Percentiles rank a stretch among this genome's conserved stretches.
Conservation (phyloP, 2,888 invertebrate genomes). For the Cantharis nigra region DNA sequence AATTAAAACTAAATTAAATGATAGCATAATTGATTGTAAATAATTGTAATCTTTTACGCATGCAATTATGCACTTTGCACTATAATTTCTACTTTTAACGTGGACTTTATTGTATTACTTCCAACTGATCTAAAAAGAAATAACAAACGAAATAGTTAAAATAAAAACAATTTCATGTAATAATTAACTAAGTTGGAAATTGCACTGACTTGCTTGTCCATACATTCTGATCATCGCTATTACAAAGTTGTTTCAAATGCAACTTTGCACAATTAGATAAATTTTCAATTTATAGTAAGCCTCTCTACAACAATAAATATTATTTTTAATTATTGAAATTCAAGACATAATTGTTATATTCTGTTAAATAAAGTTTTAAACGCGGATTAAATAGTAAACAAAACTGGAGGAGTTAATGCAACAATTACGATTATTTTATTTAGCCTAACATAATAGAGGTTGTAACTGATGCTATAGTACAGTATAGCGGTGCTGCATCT, state of each 20-base stretch:
- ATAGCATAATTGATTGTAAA: no score
- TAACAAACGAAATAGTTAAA: neutral
- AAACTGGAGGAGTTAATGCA: neutral
- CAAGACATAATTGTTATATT: neutral
- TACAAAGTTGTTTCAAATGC: neutral
- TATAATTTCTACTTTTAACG: neutral
- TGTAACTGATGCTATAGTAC: no score
- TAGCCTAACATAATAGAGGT: no score
- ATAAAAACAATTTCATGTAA: neutral
- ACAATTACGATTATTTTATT: neutral
- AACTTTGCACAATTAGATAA: neutral
- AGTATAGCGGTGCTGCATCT: no score
- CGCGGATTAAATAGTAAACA: neutral
- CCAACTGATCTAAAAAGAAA: no score
- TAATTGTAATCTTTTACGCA: neutral
- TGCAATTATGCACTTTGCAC: neutral
- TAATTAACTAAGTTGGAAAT: neutral
- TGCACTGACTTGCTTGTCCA: no score
- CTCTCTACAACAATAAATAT: neutral
- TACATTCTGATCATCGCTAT: neutral
- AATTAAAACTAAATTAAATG: no score
- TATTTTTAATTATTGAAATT: neutral
- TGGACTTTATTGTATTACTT: no score
- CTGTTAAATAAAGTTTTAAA: neutral
- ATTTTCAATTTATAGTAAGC: neutral